Conservation (phyloP, 2,113 vertebrate species). For the Cyphomyrus plagiostoma region DNA sequence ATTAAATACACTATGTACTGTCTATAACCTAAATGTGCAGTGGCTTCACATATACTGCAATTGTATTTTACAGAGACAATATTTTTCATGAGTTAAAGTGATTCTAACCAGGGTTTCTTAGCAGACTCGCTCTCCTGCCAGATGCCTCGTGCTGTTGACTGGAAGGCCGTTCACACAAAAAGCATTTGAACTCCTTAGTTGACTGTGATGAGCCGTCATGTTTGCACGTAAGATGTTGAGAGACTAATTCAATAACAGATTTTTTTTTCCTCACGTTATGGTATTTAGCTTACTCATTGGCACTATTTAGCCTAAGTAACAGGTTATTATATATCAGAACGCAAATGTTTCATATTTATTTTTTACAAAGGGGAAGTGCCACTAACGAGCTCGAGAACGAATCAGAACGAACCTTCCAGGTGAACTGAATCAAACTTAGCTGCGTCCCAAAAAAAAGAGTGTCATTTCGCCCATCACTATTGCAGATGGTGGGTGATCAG, state of each 20-base stretch:
- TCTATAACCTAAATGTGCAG: not conserved
- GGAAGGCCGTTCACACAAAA: too few relatives aligned
- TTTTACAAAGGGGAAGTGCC: not conserved
- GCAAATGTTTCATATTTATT: not conserved
- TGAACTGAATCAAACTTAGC: not conserved
- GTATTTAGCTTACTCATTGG: not conserved
- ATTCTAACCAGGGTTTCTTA: not conserved
- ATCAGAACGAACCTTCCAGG: not conserved
- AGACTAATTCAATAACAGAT: not conserved
- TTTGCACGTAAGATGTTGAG: not conserved
- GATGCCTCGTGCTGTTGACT: too few relatives aligned
- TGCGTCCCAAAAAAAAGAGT: not conserved
- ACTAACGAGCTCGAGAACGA: not conserved
- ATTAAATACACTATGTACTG: not conserved
- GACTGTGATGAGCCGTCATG: not conserved
- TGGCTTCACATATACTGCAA: not conserved
- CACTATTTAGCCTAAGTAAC: not conserved
- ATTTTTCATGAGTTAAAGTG: not conserved
- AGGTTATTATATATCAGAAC: not conserved
- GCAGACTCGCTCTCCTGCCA: not conserved
- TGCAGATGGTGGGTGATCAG: not conserved
- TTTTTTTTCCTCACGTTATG: not conserved
- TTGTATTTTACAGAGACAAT: not conserved
- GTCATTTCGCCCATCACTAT: not conserved
- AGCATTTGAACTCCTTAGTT: not conserved